Conservation (phyloP, 2,888 invertebrate genomes). For the Drosophila macrospina region DNA sequence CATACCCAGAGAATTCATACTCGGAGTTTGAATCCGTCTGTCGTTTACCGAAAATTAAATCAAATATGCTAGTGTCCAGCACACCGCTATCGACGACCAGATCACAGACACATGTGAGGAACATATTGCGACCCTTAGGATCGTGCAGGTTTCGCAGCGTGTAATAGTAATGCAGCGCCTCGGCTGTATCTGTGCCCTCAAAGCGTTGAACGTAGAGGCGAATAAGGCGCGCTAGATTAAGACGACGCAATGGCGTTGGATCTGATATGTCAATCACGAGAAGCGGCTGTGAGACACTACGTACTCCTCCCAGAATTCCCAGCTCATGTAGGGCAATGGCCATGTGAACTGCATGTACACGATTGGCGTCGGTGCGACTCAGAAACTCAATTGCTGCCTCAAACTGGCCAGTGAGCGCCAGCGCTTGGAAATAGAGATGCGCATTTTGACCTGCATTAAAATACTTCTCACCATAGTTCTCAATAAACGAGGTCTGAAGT, state of each 20-base stretch:
- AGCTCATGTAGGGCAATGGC: slow-evolving; percentile 95
- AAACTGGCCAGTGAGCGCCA: slow-evolving; percentile 97
- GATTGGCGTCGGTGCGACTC: slow-evolving; percentile 89
- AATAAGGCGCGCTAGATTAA: slow-evolving; percentile 95
- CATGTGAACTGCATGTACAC: slow-evolving; percentile 96
- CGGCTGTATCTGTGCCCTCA: slow-evolving; percentile 94
- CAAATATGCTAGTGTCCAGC: slow-evolving; percentile 88
- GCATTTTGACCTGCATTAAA: slow-evolving; percentile 97
- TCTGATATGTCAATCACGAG: slow-evolving; percentile 93
- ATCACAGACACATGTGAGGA: slow-evolving; percentile 93
- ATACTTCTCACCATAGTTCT: slow-evolving; percentile 95
- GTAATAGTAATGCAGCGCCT: slow-evolving; percentile 95
- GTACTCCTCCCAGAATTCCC: slow-evolving; percentile 91
- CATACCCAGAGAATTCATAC: slow-evolving; percentile 36
- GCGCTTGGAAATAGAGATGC: slow-evolving; percentile 92
- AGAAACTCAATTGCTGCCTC: slow-evolving; percentile 98
- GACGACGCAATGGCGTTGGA: slow-evolving; percentile 91
- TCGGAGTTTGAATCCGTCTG: slow-evolving; percentile 86
- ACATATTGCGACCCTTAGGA: slow-evolving; percentile 92
- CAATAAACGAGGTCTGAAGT: slow-evolving; percentile 93
- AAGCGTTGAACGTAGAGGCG: slow-evolving; percentile 96
- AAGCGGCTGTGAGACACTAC: slow-evolving; percentile 91
- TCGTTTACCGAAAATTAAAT: slow-evolving; percentile 91
- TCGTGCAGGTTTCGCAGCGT: slow-evolving; percentile 90
- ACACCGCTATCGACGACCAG: slow-evolving; percentile 91